Conservation (phyloP, 2,888 invertebrate genomes). For the Theretra japonica region DNA sequence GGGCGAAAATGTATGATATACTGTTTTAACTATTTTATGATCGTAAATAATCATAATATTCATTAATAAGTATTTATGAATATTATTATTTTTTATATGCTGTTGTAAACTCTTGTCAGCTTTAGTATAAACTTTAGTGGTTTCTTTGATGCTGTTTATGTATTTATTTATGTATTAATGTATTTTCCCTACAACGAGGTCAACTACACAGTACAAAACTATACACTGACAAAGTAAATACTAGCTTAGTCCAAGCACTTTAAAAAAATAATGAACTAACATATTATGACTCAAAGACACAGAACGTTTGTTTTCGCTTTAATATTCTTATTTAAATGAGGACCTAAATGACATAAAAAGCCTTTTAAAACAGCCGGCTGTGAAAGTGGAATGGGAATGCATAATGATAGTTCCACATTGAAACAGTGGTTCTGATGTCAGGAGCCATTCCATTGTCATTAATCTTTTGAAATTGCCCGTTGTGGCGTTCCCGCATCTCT, state of each 20-base stretch:
- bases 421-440: constrained; percentile 38
- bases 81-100: too few relatives aligned
- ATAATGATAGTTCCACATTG: constrained; percentile 35
- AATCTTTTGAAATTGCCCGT: constrained; percentile 52
- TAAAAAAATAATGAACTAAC: neutral
- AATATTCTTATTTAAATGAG: constrained; percentile 15
- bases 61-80: too few relatives aligned
- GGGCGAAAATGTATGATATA: too few relatives aligned
- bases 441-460: constrained; percentile 43
- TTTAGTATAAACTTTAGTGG: too few relatives aligned
- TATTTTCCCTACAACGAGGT: too few relatives aligned
- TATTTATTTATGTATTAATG: too few relatives aligned
- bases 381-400: constrained; percentile 40
- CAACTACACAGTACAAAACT: too few relatives aligned
- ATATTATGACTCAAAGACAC: neutral
- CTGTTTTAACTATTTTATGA: too few relatives aligned
- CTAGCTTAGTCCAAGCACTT: neutral
- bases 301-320: neutral
- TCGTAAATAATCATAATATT: too few relatives aligned
- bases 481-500: constrained; percentile 26
- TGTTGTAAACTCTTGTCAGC: too few relatives aligned
- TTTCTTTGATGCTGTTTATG: too few relatives aligned
- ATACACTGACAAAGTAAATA: too few relatives aligned
- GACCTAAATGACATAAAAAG: constrained; percentile 13
- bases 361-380: constrained; percentile 27